Conservation (phyloP, 2,888 invertebrate genomes). For the Phaedon cochleariae region DNA sequence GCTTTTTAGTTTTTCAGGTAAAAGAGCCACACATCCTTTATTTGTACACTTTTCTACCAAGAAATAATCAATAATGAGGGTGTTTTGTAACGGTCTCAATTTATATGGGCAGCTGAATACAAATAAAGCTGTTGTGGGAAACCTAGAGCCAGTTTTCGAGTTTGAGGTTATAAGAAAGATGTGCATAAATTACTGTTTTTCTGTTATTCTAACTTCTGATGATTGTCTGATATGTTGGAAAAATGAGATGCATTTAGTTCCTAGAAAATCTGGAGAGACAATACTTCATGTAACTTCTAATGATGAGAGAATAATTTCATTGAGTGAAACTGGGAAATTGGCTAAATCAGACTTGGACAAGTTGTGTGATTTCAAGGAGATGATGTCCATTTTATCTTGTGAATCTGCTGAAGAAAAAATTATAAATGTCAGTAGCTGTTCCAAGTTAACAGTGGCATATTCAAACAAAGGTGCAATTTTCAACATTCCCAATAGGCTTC, state of each 20-base stretch:
- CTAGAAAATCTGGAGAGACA: constrained; percentile 2
- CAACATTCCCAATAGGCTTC: constrained; percentile 68
- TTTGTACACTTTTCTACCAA: no score
- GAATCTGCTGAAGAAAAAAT: constrained; percentile 51
- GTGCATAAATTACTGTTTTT: constrained; percentile 49
- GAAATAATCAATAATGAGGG: constrained; percentile 57
- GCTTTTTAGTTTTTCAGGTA: no score
- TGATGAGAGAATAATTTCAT: constrained; percentile 50
- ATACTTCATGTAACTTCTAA: constrained; percentile 44
- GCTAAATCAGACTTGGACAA: constrained; percentile 46
- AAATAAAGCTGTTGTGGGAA: constrained; percentile 40
- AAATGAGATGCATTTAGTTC: constrained; percentile 10
- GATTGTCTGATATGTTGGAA: constrained; percentile 20
- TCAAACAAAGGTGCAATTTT: constrained; percentile 67
- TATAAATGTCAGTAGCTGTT: constrained; percentile 62
- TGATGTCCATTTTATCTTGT: constrained; percentile 42
- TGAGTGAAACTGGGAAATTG: constrained; percentile 47
- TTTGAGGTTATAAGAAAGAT: constrained; percentile 46
- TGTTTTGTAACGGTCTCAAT: constrained; percentile 60
- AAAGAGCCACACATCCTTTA: no score
- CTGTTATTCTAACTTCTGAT: constrained; percentile 26
- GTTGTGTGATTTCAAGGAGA: constrained; percentile 30
- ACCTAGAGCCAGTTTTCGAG: constrained; percentile 42
- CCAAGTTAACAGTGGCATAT: constrained; percentile 62
- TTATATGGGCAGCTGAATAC: constrained; percentile 55